Evolutionary conservation across 2,113 vertebrate species (phyloP), one percentile per base, ranked within the genome.

Genomic region (Castor canadensis): DNA sequence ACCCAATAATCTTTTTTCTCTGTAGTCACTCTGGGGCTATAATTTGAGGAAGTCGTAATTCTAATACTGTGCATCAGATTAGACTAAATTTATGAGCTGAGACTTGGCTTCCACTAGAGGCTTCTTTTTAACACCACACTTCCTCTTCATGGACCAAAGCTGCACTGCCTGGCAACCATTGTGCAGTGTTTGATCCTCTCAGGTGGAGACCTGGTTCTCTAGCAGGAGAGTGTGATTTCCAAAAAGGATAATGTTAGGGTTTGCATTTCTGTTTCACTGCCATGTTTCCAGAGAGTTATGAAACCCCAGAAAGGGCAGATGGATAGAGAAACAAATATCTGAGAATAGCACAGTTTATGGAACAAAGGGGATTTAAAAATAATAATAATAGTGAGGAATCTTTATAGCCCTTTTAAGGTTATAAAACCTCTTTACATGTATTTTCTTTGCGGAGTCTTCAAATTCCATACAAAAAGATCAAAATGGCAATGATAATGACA

Each of bases 131-230:
- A n/a, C n/a, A n/a, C n/a, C n/a, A n/a, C n/a, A n/a, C n/a, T n/a
- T n/a, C n/a, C n/a, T n/a, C n/a, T n/a, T n/a, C n/a, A 72, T 66
- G 94, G 69, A 32, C 15, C n/a, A 32, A 97, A 86, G 69, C 79
- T 96, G 79, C 47, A 94, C 80, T 54, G 90, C 92, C 9, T 85
- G 85, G n/a, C 94, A 97, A 89, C 28, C 88, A 93, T 90, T 80
- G 47, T 52, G 45, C 47, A 67, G 49, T 22, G 22, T 91, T 79
- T 86, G 76, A 77, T 82, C 89, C 94, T 76, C 62, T 76, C 76
- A 79, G 69, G 20, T 76, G 30, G 38, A 90, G 3, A 73, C 15
- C 3, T 49, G 35, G 69, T n/a, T n/a, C 35, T 90, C 32, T 3
- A 45, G 43, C 66, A 72, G 16, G 17, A 87, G 1, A 22, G 1